A percentile compares a stretch with the other conserved stretches of the same genome.
These are phyloP conservation scores for Clamator glandarius DNA, from an alignment of 2,797 vertebrate genomes.

Conservation along the genomic window DNA sequence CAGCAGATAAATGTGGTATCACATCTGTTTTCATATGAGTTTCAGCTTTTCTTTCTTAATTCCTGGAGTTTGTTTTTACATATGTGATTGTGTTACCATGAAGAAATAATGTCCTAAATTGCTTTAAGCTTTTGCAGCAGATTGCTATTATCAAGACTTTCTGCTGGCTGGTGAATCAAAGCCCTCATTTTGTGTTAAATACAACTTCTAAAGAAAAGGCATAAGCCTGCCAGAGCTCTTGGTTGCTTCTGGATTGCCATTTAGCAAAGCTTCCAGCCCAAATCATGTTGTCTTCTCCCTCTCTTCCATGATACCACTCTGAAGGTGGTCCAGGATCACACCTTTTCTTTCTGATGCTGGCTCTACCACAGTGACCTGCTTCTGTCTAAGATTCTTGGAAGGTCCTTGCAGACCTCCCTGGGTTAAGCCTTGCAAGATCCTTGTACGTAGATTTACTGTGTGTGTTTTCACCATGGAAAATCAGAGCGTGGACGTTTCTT, in stretches of 20 bases:
- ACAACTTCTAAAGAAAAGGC: neutral
- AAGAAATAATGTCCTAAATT: neutral
- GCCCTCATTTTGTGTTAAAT: neutral
- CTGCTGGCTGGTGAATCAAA: neutral
- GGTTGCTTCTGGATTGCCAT: neutral
- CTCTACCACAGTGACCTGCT: neutral
- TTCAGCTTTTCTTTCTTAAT: neutral
- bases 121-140: neutral
- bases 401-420: neutral
- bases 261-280: accelerated
- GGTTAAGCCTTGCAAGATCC: neutral
- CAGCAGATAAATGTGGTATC: neutral
- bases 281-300: neutral
- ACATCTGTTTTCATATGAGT: neutral
- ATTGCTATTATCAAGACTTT: neutral
- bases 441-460: accelerated
- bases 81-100: neutral
- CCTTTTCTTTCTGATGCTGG: neutral
- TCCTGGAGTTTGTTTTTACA: neutral
- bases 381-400: neutral
- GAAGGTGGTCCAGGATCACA: neutral
- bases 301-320: neutral
- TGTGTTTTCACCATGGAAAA: neutral
- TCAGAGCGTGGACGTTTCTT: neutral
- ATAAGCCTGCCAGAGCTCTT: neutral